Conservation (phyloP, 2,888 invertebrate species). For the Ceratothoa steindachneri region DNA sequence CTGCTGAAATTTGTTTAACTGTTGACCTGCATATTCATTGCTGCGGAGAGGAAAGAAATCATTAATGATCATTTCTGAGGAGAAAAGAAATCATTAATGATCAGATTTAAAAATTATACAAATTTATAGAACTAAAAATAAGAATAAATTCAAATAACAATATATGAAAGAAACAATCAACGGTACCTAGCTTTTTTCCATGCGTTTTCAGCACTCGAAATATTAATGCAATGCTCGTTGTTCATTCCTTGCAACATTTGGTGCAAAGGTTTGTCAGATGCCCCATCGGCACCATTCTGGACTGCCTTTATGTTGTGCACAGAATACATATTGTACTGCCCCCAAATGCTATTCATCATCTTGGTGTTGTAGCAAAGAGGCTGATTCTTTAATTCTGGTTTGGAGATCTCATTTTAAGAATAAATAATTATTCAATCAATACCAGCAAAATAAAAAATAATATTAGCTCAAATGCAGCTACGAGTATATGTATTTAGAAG, state of each 20-base stretch:
- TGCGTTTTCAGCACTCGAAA: neutral
- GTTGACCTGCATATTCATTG: neutral
- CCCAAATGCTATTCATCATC: slow-evolving; percentile 87
- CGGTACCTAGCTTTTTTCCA: neutral
- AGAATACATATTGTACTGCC: slow-evolving; percentile 81
- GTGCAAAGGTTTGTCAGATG: neutral
- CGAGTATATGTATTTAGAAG: too few species aligned
- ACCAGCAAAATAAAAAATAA: too few species aligned
- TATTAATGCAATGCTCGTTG: neutral
- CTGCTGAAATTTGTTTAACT: neutral
- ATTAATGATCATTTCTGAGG: too few species aligned
- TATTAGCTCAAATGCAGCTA: too few species aligned
- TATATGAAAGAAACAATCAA: too few species aligned
- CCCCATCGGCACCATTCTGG: neutral
- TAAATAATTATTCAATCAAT: too few species aligned
- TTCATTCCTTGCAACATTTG: neutral
- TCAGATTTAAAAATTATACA: too few species aligned
- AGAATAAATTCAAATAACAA: too few species aligned
- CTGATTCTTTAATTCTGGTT: neutral
- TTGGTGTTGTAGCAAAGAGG: slow-evolving; percentile 66
- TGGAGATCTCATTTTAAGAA: too few species aligned
- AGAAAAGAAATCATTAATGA: too few species aligned
- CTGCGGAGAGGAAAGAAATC: neutral
- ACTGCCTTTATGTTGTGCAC: slow-evolving; percentile 73
- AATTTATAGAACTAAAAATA: too few species aligned